Evolutionary conservation across 2,113 vertebrate species (phyloP).

Genomic region (Psettodes erumei): DNA sequence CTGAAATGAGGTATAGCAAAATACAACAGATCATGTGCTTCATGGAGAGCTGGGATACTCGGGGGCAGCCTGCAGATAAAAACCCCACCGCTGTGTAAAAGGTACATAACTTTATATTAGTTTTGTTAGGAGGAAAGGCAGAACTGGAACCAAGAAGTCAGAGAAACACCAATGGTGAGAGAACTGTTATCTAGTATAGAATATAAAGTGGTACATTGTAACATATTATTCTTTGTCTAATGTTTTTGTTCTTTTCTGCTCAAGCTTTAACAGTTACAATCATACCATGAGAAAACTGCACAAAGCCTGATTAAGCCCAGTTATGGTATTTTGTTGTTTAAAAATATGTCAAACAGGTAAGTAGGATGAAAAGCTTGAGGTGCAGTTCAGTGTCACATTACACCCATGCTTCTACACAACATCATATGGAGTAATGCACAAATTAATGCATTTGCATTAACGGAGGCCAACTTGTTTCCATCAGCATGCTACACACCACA

Average conservation of each 20-base stretch:
- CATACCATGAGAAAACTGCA: background rate
- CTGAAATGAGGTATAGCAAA: constrained; percentile 18
- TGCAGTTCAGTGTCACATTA: background rate
- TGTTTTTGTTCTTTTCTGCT: background rate
- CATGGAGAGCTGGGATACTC: constrained; percentile 1
- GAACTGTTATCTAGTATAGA: background rate
- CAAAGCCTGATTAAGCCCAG: background rate
- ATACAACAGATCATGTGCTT: background rate
- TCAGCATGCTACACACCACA: constrained; percentile 38
- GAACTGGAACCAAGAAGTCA: background rate
- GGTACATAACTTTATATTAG: background rate
- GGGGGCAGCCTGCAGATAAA: constrained; percentile 19
- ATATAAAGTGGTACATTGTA: background rate
- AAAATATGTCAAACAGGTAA: background rate
- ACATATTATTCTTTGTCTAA: no score
- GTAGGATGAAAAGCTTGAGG: background rate
- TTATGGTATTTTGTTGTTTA: background rate
- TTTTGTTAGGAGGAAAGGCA: background rate
- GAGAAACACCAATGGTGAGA: background rate
- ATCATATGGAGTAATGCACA: constrained; percentile 19
- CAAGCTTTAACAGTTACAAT: background rate
- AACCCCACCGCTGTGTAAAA: constrained; percentile 13
- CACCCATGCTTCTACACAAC: background rate
- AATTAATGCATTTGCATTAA: constrained; percentile 30
- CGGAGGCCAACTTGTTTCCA: constrained; percentile 39